Percentiles rank a stretch among this genome's conserved stretches.
Evolutionary conservation across 2,113 vertebrate species (phyloP).

Genomic region (Anas platyrhynchos): DNA sequence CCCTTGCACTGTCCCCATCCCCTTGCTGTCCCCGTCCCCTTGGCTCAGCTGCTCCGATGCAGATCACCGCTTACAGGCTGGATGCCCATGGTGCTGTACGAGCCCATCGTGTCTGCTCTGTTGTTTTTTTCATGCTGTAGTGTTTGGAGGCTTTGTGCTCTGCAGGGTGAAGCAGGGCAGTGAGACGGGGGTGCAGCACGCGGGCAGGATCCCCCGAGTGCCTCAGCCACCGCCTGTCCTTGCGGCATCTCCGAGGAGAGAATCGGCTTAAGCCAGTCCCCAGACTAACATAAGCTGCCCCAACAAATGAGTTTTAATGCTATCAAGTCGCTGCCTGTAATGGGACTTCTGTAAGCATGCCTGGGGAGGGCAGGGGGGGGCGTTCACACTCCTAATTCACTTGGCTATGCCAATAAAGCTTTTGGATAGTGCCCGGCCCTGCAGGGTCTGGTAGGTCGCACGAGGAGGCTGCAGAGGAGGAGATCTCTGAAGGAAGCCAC

Average conservation of each 20-base stretch:
- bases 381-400: neutral
- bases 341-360: neutral
- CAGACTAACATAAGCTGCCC: neutral
- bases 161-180: neutral
- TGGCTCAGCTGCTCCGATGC: neutral
- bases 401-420: neutral
- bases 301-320: neutral
- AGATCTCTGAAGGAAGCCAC: neutral
- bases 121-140: fast-evolving
- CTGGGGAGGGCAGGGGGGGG: neutral
- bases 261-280: neutral
- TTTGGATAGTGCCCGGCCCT: neutral
- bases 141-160: neutral
- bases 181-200: fast-evolving
- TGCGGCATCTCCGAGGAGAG: neutral
- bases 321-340: neutral
- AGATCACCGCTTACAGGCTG: fast-evolving
- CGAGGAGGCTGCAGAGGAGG: neutral
- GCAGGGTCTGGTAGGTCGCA: neutral
- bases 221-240: neutral
- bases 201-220: neutral
- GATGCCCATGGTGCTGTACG: fast-evolving
- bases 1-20: neutral
- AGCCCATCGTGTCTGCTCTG: fast-evolving
- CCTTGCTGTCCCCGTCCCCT: neutral